These are phyloP conservation scores for Leuciscus waleckii DNA, from an alignment of 2,797 vertebrate species.

Conservation along the genomic window DNA sequence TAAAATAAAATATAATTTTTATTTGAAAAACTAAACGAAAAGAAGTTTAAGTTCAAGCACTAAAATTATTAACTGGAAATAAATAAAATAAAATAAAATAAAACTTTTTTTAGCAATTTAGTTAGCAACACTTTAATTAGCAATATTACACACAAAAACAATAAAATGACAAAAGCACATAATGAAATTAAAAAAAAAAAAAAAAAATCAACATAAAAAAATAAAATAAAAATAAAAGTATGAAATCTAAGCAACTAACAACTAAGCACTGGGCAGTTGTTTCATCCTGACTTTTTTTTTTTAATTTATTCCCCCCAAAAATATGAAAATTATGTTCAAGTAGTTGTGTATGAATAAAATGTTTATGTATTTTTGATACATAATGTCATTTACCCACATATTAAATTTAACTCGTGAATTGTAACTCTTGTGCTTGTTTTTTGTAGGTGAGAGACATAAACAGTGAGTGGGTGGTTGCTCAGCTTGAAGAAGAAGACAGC, in stretches of 20 bases:
- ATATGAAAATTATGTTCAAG: not conserved
- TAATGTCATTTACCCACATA: not conserved
- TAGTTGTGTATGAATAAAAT: not conserved
- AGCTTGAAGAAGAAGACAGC: not conserved
- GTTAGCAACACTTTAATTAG: no score
- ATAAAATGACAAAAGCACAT: no score
- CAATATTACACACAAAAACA: no score
- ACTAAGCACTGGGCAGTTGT: not conserved
- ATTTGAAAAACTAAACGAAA: no score
- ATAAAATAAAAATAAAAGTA: not conserved
- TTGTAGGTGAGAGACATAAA: conserved; percentile 43
- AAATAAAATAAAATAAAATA: no score
- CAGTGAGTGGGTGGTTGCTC: not conserved
- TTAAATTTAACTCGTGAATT: not conserved
- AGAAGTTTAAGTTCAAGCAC: no score
- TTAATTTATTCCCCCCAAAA: not conserved
- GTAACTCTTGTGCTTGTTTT: conserved; percentile 3
- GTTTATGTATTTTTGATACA: not conserved
- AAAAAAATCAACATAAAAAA: no score
- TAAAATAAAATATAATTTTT: not conserved
- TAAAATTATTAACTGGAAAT: no score
- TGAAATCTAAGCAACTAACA: not conserved
- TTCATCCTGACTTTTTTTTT: not conserved
- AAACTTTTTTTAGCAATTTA: no score
- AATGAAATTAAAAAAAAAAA: no score